Base-by-base conservation (phyloP, 1,140 invertebrate genomes). In the Formica exsecta region DNA sequence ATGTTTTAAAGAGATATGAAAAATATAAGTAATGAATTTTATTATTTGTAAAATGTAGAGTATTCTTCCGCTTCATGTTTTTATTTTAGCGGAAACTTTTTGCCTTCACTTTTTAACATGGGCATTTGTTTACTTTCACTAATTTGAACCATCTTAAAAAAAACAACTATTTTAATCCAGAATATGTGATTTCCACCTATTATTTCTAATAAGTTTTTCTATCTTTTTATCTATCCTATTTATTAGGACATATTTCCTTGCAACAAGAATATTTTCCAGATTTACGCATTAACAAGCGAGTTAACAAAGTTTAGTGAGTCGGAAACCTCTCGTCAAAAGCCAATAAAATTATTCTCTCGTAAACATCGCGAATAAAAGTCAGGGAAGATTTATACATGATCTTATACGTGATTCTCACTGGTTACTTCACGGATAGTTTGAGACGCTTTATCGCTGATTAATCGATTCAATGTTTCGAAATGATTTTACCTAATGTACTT, bases 381-480 rank as follows among this genome's bases (percentile, higher is more conserved):
- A 13, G 19, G 44, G 61, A 29, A 22, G 65, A 81, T 73, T 81
- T 59, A 25, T 44, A 44, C 66, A 29, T 48, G 25, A 22, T 8
- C 11, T 74, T 73, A 57, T 29, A 19, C 22, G 44, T 38, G 16
- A 41, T 57, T 61, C 13, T 68, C 48, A 22, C 25, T 16, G 36
- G 25, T 22, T n/a, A 41, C 22, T 59, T 80, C 48, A 48, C 48
- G 25, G 65, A 59, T 59, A 80, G 65, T 70, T 70, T 36, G 68
- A 61, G 19, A 44, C 66, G 54, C 36, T 83, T 83, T 83, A 74
- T 83, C 68, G 79, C 8, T 54, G 41, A 13, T 83, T 74, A 62
- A 19, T 13, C 68, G 79, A 83, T 83, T 74, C 79, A 83, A 61
- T 74, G 68, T 19, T 57, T 38, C 54, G 68, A 57, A 83, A 83